Conservation (phyloP, 2,888 invertebrate genomes). For the Dyspetes luteomarginatus region DNA sequence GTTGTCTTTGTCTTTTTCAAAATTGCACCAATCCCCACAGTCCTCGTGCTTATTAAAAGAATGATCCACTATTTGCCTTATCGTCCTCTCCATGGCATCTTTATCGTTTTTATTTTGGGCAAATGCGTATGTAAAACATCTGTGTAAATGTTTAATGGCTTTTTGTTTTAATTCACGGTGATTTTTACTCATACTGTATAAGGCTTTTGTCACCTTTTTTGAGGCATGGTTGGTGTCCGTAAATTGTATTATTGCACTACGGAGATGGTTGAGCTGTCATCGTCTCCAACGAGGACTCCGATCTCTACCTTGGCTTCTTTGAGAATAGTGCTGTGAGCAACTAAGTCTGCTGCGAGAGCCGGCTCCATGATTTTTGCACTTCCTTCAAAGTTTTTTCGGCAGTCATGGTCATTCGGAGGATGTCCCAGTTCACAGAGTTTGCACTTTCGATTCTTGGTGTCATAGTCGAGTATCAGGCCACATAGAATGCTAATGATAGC, state of each 20-base stretch:
- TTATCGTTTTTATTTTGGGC: no score
- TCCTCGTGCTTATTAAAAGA: conserved; percentile 61
- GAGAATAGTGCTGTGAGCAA: no score
- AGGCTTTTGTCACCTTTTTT: conserved; percentile 51
- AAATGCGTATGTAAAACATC: no score
- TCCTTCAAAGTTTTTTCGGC: conserved; percentile 68
- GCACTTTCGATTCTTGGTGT: conserved; percentile 68
- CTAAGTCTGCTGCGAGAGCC: conserved; percentile 65
- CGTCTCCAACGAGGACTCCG: no score
- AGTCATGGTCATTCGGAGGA: conserved; percentile 65
- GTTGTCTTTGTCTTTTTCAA: conserved; percentile 35
- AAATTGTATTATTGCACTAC: conserved; percentile 62
- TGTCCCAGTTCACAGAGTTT: conserved; percentile 66
- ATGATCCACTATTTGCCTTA: conserved; percentile 61
- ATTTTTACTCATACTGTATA: conserved; percentile 57
- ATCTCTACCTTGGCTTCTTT: no score
- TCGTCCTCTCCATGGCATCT: conserved; percentile 51
- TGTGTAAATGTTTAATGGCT: conserved; percentile 60
- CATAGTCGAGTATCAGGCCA: conserved; percentile 66
- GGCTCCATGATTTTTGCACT: conserved; percentile 73
- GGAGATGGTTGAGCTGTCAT: conserved; percentile 67
- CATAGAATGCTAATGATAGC: conserved; percentile 65
- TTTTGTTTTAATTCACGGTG: conserved; percentile 55
- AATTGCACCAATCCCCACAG: conserved; percentile 66
- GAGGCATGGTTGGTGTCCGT: conserved; percentile 67